Evolutionary conservation across 2,113 vertebrate species (phyloP), one percentile per base, ranked within the genome.

Genomic region (Paracanthobrama guichenoti): DNA sequence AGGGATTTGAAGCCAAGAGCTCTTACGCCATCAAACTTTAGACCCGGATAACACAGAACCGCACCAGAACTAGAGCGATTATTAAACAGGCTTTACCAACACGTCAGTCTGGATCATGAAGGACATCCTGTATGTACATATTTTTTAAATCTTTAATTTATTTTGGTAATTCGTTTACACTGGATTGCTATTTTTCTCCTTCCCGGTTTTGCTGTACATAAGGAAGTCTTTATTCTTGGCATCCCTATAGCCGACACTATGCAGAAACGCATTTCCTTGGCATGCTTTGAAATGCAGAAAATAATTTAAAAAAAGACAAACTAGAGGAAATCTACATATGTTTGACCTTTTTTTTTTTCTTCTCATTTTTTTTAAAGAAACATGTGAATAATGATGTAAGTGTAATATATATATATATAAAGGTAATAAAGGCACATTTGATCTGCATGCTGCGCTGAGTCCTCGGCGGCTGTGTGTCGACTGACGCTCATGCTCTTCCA

Each of bases 271-370:
- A 87, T 91, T 90, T 93, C 85, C 92, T 92, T 93, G 92, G 95
- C 94, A 95, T 95, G 95, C 94, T 95, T 93, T 93, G 92, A 95
- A 93, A 95, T 95, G 94, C 94, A 93, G 90, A 94, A 91, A 93
- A 46, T n/a, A n/a, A n/a, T 71, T n/a, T n/a, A n/a, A 24, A 13
- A 72, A 44, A 72, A 46, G 69, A 72, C 18, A 93, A 91, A 78
- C 86, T 95, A 95, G 92, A 93, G 85, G 86, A 93, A 90, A 91
- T 88, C 85, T 88, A 89, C 89, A 84, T 87, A 90, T 91, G 91
- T 93, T 88, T 92, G 90, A 91, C 6, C 90, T 86, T 91, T 89
- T 92, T n/a, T n/a, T n/a, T 91, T 93, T 88, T 18, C 50, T 20
- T 88, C 88, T 90, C 62, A 0, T 48, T 74, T 72, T n/a, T 73